Percentiles rank a stretch among this genome's conserved stretches.
Conservation (phyloP, 2,797 vertebrate genomes). For the Microctenopoma lineatum region DNA sequence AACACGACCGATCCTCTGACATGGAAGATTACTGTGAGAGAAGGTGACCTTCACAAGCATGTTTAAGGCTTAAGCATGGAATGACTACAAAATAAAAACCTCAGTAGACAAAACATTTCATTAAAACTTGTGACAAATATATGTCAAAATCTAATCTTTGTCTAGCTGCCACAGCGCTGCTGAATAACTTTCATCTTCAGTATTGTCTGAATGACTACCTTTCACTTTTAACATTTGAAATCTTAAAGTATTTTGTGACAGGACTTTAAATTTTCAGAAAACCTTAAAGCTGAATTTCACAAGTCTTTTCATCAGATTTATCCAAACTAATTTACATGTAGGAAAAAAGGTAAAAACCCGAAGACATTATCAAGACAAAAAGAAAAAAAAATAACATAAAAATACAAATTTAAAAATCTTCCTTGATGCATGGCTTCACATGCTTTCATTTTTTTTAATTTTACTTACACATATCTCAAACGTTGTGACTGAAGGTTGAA, state of each 20-base stretch:
- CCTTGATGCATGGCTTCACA: constrained; percentile 96
- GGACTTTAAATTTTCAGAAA: constrained; percentile 81
- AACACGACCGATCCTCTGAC: constrained; percentile 80
- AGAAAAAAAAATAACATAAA: constrained; percentile 90
- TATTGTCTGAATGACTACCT: constrained; percentile 86
- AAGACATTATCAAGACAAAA: constrained; percentile 99
- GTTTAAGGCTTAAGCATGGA: constrained; percentile 99
- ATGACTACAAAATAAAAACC: constrained; percentile 99
- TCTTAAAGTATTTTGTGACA: constrained; percentile 87
- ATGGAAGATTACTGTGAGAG: constrained; percentile 84
- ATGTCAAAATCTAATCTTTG: constrained; percentile 96
- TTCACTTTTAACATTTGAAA: constrained; percentile 86
- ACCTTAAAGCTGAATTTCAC: constrained; percentile 97
- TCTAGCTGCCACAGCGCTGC: constrained; percentile 99
- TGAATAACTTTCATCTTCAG: constrained; percentile 92
- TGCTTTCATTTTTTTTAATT: constrained; percentile 90
- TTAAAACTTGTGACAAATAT: constrained; percentile 98
- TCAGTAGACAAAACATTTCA: constrained; percentile 97
- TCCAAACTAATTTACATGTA: constrained; percentile 99
- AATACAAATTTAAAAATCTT: constrained; percentile 99
- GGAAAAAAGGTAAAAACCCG: constrained; percentile 97
- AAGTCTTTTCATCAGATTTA: constrained; percentile 92
- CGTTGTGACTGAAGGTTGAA: constrained; percentile 96
- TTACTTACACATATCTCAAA: constrained; percentile 98
- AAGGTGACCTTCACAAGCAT: constrained; percentile 93